Percentiles rank a stretch among this genome's conserved stretches.
These are phyloP conservation scores for Anastatus disparis DNA, from an alignment of 1,140 invertebrate genomes.

Conservation along the genomic window DNA sequence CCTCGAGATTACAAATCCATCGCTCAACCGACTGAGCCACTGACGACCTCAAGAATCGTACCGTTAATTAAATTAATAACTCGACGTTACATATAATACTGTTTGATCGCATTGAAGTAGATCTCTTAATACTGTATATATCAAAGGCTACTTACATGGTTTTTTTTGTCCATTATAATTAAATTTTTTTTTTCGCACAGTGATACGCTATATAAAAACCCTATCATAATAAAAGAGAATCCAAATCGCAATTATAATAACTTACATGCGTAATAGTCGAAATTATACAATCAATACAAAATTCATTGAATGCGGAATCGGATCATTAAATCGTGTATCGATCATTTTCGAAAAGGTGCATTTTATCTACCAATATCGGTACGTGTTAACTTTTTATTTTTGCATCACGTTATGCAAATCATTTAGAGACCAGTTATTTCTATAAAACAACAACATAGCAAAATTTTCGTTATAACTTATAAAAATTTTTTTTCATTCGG, in stretches of 20 bases:
- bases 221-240: not conserved
- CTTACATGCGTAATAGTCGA: not conserved
- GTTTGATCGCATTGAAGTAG: slow-evolving; percentile 57
- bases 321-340: not conserved
- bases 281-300: slow-evolving; percentile 9
- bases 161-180: not conserved
- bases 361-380: not conserved
- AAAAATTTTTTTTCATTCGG: no score
- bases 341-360: not conserved
- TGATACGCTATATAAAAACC: slow-evolving; percentile 1
- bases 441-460: no score
- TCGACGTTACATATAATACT: slow-evolving; percentile 57
- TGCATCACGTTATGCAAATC: no score
- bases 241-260: slow-evolving; percentile 6
- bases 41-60: no score
- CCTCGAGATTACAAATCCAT: no score
- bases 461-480: no score
- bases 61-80: slow-evolving; percentile 35
- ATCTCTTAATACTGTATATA: slow-evolving; percentile 64
- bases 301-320: not conserved
- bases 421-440: no score
- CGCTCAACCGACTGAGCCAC: no score
- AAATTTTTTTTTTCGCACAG: slow-evolving; percentile 1
- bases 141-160: slow-evolving; percentile 49
- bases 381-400: not conserved